Conservation (phyloP, 2,797 vertebrate genomes). For the Lagorchestes hirsutus region DNA sequence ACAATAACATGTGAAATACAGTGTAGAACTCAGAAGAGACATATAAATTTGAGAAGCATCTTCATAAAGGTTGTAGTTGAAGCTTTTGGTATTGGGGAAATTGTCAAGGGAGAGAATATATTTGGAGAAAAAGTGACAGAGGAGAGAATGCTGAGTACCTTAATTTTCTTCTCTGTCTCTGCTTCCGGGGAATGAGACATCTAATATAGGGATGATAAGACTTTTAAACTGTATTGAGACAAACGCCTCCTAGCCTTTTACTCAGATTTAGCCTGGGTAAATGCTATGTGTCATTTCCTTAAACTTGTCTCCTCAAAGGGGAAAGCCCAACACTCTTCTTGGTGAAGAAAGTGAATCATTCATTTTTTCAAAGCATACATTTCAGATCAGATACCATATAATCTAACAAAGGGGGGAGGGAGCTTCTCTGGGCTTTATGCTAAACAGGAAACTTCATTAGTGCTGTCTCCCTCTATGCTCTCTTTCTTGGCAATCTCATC, state of each 20-base stretch:
- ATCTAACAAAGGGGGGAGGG: not conserved
- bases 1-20: not conserved
- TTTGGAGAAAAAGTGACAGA: not conserved
- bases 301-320: slow-evolving; percentile 27
- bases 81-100: not conserved
- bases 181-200: not conserved
- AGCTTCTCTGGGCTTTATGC: not conserved
- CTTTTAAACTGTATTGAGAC: not conserved
- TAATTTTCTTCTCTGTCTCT: not conserved
- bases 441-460: slow-evolving; percentile 16
- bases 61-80: not conserved
- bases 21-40: not conserved
- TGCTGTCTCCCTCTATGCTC: not conserved
- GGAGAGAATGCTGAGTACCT: not conserved
- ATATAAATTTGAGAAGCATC: not conserved
- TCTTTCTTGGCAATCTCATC: not conserved
- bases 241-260: not conserved
- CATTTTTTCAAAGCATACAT: slow-evolving; percentile 26
- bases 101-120: not conserved
- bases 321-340: slow-evolving; percentile 1
- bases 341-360: slow-evolving; percentile 26
- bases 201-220: not conserved
- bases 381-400: slow-evolving; percentile 16
- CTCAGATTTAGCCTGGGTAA: not conserved
- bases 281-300: not conserved